phyloP scores from a whole-genome alignment of 2,797 vertebrate genomes.

The Anas georgica region DNA sequence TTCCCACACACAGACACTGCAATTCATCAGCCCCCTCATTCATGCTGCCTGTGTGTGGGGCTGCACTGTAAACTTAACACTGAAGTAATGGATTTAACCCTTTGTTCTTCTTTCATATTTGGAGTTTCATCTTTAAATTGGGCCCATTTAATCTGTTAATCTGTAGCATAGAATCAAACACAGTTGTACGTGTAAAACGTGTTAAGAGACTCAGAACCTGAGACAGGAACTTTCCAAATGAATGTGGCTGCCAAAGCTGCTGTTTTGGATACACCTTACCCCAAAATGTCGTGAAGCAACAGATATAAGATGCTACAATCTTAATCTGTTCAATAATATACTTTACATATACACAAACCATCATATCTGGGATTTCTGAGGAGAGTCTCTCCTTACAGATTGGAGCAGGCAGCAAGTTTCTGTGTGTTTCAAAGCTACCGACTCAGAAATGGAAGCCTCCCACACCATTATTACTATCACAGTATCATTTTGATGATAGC shows the following conservation, averaged over 20 bases:
- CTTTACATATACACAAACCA: not conserved
- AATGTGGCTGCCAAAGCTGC: not conserved
- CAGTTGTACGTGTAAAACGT: not conserved
- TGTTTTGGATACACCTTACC: not conserved
- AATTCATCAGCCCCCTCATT: not conserved
- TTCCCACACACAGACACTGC: not conserved
- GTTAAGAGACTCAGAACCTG: not conserved
- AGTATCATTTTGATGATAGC: fast-evolving
- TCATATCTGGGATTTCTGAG: not conserved
- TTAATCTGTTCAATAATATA: not conserved
- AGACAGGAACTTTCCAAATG: not conserved
- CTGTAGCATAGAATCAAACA: not conserved
- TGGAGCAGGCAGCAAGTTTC: not conserved
- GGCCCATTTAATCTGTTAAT: not conserved
- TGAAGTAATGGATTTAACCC: not conserved
- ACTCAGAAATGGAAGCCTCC: not conserved
- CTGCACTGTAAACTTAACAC: not conserved
- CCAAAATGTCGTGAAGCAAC: not conserved
- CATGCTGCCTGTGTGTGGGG: not conserved
- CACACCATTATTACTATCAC: not conserved
- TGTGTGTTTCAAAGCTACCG: not conserved
- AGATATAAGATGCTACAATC: not conserved
- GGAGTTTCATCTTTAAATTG: not conserved
- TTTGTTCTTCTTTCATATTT: not conserved
- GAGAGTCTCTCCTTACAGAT: not conserved